These are phyloP conservation scores for Saxicola maurus DNA, from an alignment of 2,797 vertebrate genomes.

Conservation along the genomic window DNA sequence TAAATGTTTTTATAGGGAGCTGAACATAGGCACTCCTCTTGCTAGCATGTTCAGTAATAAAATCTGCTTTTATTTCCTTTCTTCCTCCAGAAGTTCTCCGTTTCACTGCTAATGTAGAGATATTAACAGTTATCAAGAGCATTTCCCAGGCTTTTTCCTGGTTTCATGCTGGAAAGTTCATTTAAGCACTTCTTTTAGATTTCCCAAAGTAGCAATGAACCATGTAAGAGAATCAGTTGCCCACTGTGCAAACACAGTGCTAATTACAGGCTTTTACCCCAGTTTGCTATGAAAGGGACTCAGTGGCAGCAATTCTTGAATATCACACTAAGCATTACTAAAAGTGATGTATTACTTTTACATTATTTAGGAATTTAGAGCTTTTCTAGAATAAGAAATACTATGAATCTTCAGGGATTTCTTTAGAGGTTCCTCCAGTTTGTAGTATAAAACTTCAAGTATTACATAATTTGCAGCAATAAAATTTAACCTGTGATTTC, in stretches of 20 bases:
- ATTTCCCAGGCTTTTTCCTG: background rate
- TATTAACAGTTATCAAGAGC: background rate
- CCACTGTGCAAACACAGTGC: background rate
- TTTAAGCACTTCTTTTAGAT: background rate
- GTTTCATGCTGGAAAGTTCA: background rate
- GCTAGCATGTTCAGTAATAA: background rate
- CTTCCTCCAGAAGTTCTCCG: background rate
- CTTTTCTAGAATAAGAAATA: background rate
- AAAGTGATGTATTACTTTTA: background rate
- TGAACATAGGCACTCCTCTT: background rate
- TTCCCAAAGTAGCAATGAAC: slow-evolving; percentile 3
- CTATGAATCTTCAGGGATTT: background rate
- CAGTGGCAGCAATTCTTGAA: background rate
- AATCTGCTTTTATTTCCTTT: background rate
- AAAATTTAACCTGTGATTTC: background rate
- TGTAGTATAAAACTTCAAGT: background rate
- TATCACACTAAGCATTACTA: background rate
- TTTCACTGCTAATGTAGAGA: background rate
- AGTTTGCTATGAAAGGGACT: background rate
- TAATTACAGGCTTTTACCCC: slow-evolving; percentile 14
- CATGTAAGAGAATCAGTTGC: background rate
- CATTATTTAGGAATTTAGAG: slow-evolving; percentile 8
- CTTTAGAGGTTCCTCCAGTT: background rate
- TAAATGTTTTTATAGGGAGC: background rate
- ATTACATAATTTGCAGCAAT: background rate